Evolutionary conservation across 2,113 vertebrate species (phyloP).

Genomic region (Triplophysa siluroides): DNA sequence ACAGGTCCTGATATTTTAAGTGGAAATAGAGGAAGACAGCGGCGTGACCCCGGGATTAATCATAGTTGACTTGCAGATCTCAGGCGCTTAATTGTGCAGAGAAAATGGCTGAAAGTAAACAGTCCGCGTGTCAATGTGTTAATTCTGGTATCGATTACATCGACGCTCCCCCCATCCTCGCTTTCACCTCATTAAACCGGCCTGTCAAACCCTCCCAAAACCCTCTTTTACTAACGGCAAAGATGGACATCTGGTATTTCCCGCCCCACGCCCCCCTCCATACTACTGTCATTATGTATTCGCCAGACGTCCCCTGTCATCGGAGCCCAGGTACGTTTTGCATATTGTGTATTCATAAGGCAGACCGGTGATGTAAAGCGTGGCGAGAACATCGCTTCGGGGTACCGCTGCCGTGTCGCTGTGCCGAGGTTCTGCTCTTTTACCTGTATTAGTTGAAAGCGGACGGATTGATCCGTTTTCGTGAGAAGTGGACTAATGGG

Average conservation of each 20-base stretch:
- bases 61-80: conserved; percentile 68
- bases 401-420: conserved; percentile 21
- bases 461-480: conserved; percentile 9
- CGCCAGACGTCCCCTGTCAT: conserved; percentile 18
- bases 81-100: conserved; percentile 67
- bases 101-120: conserved; percentile 74
- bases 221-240: conserved; percentile 39
- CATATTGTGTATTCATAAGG: conserved; percentile 41
- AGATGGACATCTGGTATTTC: conserved; percentile 52
- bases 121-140: conserved; percentile 70
- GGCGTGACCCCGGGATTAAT: conserved; percentile 61
- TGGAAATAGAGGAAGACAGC: conserved; percentile 49
- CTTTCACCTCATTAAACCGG: conserved; percentile 65
- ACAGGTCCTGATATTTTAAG: conserved; percentile 42
- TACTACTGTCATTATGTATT: conserved; percentile 44
- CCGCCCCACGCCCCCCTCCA: conserved; percentile 10
- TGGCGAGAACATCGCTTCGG: conserved; percentile 28
- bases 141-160: conserved; percentile 73
- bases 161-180: conserved; percentile 50
- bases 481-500: neutral
- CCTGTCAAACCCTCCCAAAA: conserved; percentile 52
- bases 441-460: conserved; percentile 9
- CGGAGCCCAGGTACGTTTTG: conserved; percentile 40
- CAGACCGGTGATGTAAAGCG: conserved; percentile 29
- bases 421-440: conserved; percentile 7